Base-by-base conservation (phyloP, 2,797 vertebrate species). In the Naso thynnoides region DNA sequence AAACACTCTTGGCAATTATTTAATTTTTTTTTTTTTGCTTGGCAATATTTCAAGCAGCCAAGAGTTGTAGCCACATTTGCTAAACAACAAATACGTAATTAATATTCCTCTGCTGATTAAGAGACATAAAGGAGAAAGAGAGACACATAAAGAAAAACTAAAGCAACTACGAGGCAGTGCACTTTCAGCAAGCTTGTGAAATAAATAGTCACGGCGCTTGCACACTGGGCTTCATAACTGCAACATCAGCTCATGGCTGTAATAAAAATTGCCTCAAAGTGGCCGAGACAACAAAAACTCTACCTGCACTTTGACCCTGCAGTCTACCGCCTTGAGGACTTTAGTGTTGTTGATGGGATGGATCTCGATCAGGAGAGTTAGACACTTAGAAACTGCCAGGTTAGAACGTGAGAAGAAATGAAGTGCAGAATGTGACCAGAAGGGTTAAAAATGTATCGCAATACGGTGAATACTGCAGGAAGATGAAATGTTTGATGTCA, bases 271-370 rank as follows among this genome's bases (percentile, higher is more conserved):
- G 33, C 57, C 39, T 15, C 29, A 84, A 76, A 75, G 50, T n/a
- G 29, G 56, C 60, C 58, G 64, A 56, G 60, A 31, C 95, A 95
- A 19, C 53, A 54, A 41, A 56, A 16, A 79, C 29, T 21, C 73
- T 93, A 98, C 98, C 96, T 99, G 98, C 47, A 98, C 97, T 96
- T 94, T 95, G 90, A 99, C 92, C 74, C 86, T 94, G 91, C 94
- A 96, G 86, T 99, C 97, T 57, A 98, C 96, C 0, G 97, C 98
- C 89, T 99, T 99, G 41, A 99, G 93, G 79, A 99, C 98, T 89
- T 95, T 97, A 73, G 97, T 96, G 70, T 98, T 96, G 91, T 97
- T 97, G 80, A 97, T 78, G 19, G 97, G 98, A 56, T 95, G 93
- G 75, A 99, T 98, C 94, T 99, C 98, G 36, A 98, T 95, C 66